A percentile compares a stretch with the other conserved stretches of the same genome.
Evolutionary conservation across 2,888 invertebrate genomes (phyloP).

Genomic region (Netelia inedita): DNA sequence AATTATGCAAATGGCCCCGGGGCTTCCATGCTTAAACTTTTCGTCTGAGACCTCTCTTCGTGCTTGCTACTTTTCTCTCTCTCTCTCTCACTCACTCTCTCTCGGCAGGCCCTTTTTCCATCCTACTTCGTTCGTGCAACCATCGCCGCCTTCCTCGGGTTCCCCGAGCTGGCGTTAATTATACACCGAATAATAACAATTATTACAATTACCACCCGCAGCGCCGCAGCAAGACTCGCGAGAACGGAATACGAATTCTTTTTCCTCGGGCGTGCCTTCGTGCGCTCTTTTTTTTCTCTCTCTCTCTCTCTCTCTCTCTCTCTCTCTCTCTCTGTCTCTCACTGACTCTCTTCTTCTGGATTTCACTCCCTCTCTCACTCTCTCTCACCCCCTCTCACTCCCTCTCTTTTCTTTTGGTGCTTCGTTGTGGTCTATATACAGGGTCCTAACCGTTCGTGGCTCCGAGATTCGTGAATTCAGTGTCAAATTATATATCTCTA

Average conservation of each 20-base stretch:
- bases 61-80: conserved; percentile 68
- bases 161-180: conserved; percentile 80
- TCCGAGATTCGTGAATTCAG: conserved; percentile 63
- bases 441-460: conserved; percentile 25
- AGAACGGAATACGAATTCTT: conserved; percentile 72
- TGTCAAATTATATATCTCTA: conserved; percentile 62
- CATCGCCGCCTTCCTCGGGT: conserved; percentile 58
- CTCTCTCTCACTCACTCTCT: conserved; percentile 40
- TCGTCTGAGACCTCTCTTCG: conserved; percentile 77
- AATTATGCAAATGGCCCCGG: conserved; percentile 83
- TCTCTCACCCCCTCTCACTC: no score
- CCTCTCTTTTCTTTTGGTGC: conserved; percentile 19
- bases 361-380: conserved; percentile 11
- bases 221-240: conserved; percentile 71
- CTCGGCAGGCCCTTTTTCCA: conserved; percentile 39
- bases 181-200: conserved; percentile 83
- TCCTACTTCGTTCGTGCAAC: conserved; percentile 29
- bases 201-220: conserved; percentile 81
- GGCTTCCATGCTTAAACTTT: conserved; percentile 82
- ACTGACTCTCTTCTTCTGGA: conserved; percentile 11
- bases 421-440: neutral
- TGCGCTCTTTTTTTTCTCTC: neutral
- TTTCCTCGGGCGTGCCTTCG: conserved; percentile 46
- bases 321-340: conserved; percentile 16
- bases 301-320: neutral